A percentile compares a stretch with the other conserved stretches of the same genome.
phyloP scores from a whole-genome alignment of 2,888 invertebrate species.

The Microplitis manilae region DNA sequence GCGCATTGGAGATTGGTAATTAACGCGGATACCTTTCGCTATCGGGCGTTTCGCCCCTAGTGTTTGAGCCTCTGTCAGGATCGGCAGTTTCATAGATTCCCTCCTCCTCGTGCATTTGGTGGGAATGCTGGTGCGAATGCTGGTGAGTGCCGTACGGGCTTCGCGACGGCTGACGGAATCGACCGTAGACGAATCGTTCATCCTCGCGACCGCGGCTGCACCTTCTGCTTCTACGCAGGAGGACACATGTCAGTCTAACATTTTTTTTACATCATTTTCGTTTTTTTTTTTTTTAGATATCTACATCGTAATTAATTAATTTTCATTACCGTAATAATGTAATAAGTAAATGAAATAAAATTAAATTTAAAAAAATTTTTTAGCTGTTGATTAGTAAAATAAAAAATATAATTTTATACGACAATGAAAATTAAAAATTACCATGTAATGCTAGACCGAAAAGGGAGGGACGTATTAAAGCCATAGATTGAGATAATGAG shows the following conservation, averaged over 20 bases:
- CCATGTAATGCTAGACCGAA: not conserved
- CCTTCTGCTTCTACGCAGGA: constrained; percentile 74
- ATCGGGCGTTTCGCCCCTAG: constrained; percentile 87
- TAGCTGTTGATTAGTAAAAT: not conserved
- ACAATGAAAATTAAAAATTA: not conserved
- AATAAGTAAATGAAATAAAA: not conserved
- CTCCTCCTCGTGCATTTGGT: constrained; percentile 80
- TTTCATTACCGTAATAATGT: not conserved
- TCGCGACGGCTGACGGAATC: constrained; percentile 76
- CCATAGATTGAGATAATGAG: not conserved
- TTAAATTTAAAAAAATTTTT: not conserved
- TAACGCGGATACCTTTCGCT: constrained; percentile 83
- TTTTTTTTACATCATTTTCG: not conserved
- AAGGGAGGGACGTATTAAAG: not conserved
- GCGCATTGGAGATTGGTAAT: constrained; percentile 50
- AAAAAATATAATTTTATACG: constrained; percentile 1
- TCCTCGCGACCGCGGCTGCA: constrained; percentile 77
- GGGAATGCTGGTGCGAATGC: constrained; percentile 75
- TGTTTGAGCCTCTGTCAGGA: constrained; percentile 79
- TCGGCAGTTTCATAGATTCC: constrained; percentile 91
- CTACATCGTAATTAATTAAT: not conserved
- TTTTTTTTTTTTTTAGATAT: no score
- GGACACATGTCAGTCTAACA: constrained; percentile 41
- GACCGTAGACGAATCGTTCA: constrained; percentile 81
- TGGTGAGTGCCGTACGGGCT: constrained; percentile 72